phyloP scores from a whole-genome alignment of 30 jellyfish, hydroid and myxozoan genomes.

The Aurelia aurita region DNA sequence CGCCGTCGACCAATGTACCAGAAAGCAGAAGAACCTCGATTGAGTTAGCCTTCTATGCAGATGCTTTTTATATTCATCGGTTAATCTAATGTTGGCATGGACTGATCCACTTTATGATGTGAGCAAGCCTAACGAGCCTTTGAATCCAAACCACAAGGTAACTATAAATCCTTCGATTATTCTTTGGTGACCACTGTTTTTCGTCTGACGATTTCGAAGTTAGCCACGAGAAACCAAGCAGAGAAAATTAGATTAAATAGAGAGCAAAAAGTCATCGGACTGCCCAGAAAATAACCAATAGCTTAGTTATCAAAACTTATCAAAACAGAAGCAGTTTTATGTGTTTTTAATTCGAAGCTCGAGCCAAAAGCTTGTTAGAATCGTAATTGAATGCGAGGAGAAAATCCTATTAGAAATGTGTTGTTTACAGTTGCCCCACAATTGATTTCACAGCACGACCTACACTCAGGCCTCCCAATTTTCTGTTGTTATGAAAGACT shows the following conservation, averaged over 20 bases:
- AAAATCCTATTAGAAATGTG: not conserved
- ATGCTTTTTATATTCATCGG: slow-evolving; percentile 30
- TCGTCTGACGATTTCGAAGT: slow-evolving; percentile 50
- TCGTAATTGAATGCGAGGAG: slow-evolving; percentile 17
- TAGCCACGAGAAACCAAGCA: slow-evolving; percentile 60
- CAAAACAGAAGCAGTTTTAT: too few species aligned
- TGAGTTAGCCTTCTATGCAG: slow-evolving; percentile 5
- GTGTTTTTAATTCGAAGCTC: slow-evolving; percentile 3
- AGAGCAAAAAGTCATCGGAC: slow-evolving; percentile 23
- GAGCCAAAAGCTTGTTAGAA: slow-evolving; percentile 19
- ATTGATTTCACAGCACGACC: slow-evolving; percentile 6
- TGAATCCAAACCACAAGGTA: slow-evolving; percentile 64
- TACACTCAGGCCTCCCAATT: slow-evolving; percentile 1
- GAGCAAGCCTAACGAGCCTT: slow-evolving; percentile 55
- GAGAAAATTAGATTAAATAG: slow-evolving; percentile 31
- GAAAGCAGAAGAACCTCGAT: not conserved
- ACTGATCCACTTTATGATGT: slow-evolving; percentile 50
- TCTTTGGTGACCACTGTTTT: slow-evolving; percentile 48
- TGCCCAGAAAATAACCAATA: not conserved
- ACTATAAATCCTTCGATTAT: slow-evolving; percentile 48
- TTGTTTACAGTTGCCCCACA: slow-evolving; percentile 31
- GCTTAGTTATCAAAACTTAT: slow-evolving; percentile 25
- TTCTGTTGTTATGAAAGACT: not conserved
- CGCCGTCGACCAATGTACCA: too few species aligned
- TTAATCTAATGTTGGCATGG: slow-evolving; percentile 44